Conservation (phyloP, 2,888 invertebrate species). For the Acrocera orbiculus region DNA sequence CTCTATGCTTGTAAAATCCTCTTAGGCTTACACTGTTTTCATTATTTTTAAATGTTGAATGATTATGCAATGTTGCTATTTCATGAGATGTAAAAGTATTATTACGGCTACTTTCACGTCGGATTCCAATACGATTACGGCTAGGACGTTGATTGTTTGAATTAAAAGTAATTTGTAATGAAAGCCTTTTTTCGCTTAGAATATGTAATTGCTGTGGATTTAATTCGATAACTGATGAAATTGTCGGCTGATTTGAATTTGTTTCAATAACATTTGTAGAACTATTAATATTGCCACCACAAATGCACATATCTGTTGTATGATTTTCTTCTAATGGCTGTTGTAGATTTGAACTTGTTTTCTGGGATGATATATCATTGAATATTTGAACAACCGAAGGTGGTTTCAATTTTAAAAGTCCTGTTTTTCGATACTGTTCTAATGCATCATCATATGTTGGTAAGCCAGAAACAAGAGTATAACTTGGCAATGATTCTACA, state of each 20-base stretch:
- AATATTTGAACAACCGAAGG: conserved; percentile 26
- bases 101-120: conserved; percentile 19
- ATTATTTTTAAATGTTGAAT: conserved; percentile 5
- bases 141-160: conserved; percentile 5
- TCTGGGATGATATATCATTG: conserved; percentile 15
- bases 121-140: conserved; percentile 16
- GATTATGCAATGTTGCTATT: conserved; percentile 8
- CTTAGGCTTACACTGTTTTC: conserved; percentile 1
- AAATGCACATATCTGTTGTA: conserved; percentile 22
- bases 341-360: neutral
- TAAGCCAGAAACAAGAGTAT: conserved; percentile 45
- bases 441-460: conserved; percentile 46
- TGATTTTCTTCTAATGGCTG: conserved; percentile 15
- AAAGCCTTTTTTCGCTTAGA: conserved; percentile 27
- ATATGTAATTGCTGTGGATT: conserved; percentile 27
- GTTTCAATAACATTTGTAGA: conserved; percentile 6
- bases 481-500: conserved; percentile 40
- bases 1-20: conserved; percentile 3
- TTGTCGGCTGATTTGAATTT: conserved; percentile 3
- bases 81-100: conserved; percentile 23
- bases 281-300: conserved; percentile 15
- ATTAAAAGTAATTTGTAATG: conserved; percentile 28
- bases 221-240: conserved; percentile 22
- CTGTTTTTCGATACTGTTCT: conserved; percentile 36
- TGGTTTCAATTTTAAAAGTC: conserved; percentile 24